Evolutionary conservation across 2,888 invertebrate species (phyloP).

Genomic region (Lacanobia oleracea): DNA sequence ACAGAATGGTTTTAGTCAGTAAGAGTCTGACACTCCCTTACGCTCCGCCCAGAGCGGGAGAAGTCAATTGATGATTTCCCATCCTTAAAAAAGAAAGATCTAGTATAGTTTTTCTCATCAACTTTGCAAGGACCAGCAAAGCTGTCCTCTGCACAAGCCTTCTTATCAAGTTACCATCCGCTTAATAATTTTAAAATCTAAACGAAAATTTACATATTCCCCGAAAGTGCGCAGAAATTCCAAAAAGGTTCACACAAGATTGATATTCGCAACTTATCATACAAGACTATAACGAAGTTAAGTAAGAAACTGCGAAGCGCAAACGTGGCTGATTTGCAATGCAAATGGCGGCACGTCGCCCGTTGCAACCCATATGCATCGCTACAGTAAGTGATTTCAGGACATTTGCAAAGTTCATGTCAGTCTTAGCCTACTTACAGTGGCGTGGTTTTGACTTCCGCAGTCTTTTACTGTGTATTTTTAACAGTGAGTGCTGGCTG

Average conservation of each 20-base stretch:
- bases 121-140: no score
- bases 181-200: not conserved
- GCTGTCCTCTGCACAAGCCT: no score
- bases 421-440: constrained; percentile 55
- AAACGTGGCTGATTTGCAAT: constrained; percentile 60
- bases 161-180: no score
- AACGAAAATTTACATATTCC: not conserved
- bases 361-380: constrained; percentile 54
- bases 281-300: constrained; percentile 52
- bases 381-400: constrained; percentile 62
- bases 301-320: constrained; percentile 57
- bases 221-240: not conserved
- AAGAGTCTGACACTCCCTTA: no score
- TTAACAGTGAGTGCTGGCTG: constrained; percentile 24
- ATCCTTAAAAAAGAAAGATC: no score
- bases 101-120: no score
- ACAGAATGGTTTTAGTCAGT: no score
- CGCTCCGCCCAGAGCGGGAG: no score
- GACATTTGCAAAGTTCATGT: constrained; percentile 52
- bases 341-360: constrained; percentile 53
- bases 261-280: constrained; percentile 31
- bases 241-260: constrained; percentile 17
- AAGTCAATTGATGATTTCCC: no score
- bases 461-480: constrained; percentile 32
- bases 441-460: constrained; percentile 26